phyloP scores from a whole-genome alignment of 2,888 invertebrate genomes.

The Brachyopa scutellaris region DNA sequence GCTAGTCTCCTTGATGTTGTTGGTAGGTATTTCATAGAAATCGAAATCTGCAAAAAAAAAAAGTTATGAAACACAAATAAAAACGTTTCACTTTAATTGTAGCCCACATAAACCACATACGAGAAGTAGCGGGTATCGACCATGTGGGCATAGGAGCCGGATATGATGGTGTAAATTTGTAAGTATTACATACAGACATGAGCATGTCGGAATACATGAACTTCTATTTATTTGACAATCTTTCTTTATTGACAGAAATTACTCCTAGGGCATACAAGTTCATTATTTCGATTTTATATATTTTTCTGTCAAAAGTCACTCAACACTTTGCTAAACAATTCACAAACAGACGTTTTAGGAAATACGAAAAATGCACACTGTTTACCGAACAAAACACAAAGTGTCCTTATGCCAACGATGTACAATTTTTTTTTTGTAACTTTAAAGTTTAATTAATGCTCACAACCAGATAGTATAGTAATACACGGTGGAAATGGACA shows the following conservation, averaged over 20 bases:
- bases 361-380: slow-evolving; percentile 31
- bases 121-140: slow-evolving; percentile 92
- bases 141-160: slow-evolving; percentile 94
- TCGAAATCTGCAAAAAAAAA: background rate
- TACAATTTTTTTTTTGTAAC: slow-evolving; percentile 9
- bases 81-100: slow-evolving; percentile 74
- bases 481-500: slow-evolving; percentile 27
- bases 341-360: slow-evolving; percentile 39
- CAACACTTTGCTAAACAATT: slow-evolving; percentile 46
- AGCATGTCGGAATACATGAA: background rate
- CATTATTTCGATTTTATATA: background rate
- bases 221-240: background rate
- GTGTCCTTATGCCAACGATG: slow-evolving; percentile 35
- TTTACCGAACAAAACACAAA: slow-evolving; percentile 33
- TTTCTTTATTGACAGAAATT: slow-evolving; percentile 23
- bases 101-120: slow-evolving; percentile 95
- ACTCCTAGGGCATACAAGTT: background rate
- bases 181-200: slow-evolving; percentile 82
- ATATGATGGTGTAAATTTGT: slow-evolving; percentile 95
- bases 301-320: slow-evolving; percentile 29
- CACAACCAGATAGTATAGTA: slow-evolving; percentile 44
- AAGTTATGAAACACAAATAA: no score
- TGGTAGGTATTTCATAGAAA: slow-evolving; percentile 81
- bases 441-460: slow-evolving; percentile 61
- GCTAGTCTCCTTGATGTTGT: slow-evolving; percentile 85